Evolutionary conservation across 2,888 invertebrate genomes (phyloP).

Genomic region (Drosophila trichaetosa): DNA sequence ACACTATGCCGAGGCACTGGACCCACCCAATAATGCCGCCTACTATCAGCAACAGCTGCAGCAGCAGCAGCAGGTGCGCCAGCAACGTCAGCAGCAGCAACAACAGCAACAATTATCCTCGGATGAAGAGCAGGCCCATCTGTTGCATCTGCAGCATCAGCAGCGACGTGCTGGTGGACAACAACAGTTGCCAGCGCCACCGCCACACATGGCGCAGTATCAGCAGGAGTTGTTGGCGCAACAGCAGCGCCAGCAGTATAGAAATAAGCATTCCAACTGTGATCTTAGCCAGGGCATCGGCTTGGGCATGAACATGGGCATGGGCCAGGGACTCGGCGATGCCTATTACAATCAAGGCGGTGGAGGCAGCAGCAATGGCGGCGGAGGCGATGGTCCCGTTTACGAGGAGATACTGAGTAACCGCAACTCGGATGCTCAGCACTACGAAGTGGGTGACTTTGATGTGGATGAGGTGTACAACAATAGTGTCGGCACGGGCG

Average conservation of each 20-base stretch:
- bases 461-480: conserved; percentile 78
- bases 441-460: conserved; percentile 81
- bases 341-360: conserved; percentile 82
- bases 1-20: conserved; percentile 82
- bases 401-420: conserved; percentile 84
- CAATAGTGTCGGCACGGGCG: conserved; percentile 70
- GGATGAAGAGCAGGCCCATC: conserved; percentile 82
- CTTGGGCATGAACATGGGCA: conserved; percentile 56
- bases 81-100: conserved; percentile 69
- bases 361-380: conserved; percentile 51
- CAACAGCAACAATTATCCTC: conserved; percentile 82
- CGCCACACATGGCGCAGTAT: conserved; percentile 77
- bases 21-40: conserved; percentile 74
- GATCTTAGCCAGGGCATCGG: conserved; percentile 75
- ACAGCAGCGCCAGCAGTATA: conserved; percentile 74
- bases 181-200: conserved; percentile 71
- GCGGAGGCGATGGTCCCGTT: conserved; percentile 81
- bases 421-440: conserved; percentile 83
- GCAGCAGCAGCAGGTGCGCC: conserved; percentile 68
- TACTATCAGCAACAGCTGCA: conserved; percentile 68
- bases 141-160: conserved; percentile 79
- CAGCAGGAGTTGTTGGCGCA: conserved; percentile 71
- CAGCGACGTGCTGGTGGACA: conserved; percentile 72
- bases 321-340: conserved; percentile 62
- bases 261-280: conserved; percentile 85